Conservation (phyloP, 1,140 invertebrate genomes). For the Metopolophium dirhodum region DNA sequence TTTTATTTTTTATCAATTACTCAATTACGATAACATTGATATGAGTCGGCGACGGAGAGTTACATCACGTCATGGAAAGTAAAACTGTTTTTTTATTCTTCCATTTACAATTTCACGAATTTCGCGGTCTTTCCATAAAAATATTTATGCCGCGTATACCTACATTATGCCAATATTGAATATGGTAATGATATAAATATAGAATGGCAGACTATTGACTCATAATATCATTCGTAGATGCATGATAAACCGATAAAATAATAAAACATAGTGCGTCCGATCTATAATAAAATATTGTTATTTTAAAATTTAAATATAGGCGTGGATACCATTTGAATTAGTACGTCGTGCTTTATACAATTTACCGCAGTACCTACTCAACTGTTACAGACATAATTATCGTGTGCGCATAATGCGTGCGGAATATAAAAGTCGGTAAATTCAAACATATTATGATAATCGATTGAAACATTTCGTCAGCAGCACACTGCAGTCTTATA, state of each 20-base stretch:
- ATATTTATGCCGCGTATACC: background rate
- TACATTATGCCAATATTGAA: background rate
- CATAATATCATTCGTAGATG: background rate
- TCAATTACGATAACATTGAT: background rate
- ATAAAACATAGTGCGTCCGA: background rate
- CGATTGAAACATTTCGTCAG: background rate
- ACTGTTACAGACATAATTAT: no score
- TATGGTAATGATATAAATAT: background rate
- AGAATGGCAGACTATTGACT: background rate
- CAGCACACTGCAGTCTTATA: background rate
- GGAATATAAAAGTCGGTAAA: background rate
- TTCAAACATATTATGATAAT: background rate
- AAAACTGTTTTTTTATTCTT: background rate
- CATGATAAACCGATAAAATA: background rate
- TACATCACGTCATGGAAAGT: background rate
- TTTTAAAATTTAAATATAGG: background rate
- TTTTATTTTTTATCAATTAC: no score
- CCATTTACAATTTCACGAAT: background rate
- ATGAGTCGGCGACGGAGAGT: background rate
- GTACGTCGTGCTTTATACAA: no score
- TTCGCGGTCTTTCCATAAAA: background rate
- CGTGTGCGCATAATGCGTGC: background rate
- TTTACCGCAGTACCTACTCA: background rate
- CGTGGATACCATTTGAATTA: no score
- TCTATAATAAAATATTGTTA: background rate